A percentile compares a stretch with the other conserved stretches of the same genome.
phyloP scores from a whole-genome alignment of 2,113 vertebrate species.

The Phaetusa simplex region DNA sequence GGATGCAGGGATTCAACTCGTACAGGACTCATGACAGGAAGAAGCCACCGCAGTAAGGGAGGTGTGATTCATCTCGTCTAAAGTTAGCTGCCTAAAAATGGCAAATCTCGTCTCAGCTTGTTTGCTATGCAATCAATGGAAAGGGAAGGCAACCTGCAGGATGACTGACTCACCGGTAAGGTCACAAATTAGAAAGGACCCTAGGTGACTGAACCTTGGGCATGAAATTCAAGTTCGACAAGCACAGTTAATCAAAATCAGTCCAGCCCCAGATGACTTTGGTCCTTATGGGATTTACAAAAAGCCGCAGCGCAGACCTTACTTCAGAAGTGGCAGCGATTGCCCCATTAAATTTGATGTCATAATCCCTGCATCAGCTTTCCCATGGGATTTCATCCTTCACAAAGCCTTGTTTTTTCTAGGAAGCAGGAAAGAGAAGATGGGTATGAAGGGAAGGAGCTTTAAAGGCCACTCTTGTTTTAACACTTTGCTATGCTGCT shows the following conservation, averaged over 20 bases:
- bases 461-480: not conserved
- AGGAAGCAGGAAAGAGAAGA: not conserved
- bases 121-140: not conserved
- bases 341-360: not conserved
- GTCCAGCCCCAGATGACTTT: not conserved
- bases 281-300: not conserved
- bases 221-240: not conserved
- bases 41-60: not conserved
- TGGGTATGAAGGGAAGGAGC: not conserved
- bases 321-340: not conserved
- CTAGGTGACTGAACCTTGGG: not conserved
- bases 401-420: not conserved
- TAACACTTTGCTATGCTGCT: not conserved
- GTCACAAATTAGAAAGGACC: not conserved
- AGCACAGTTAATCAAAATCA: not conserved
- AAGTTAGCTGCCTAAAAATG: constrained; percentile 19
- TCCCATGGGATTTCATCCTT: not conserved
- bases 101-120: not conserved
- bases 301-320: not conserved
- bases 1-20: not conserved
- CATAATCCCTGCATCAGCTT: not conserved
- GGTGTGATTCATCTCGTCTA: constrained; percentile 8
- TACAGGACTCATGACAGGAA: not conserved
- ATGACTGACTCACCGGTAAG: not conserved
- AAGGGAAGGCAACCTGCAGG: not conserved